Conservation (phyloP, 2,797 vertebrate species). For the Trachops cirrhosus region DNA sequence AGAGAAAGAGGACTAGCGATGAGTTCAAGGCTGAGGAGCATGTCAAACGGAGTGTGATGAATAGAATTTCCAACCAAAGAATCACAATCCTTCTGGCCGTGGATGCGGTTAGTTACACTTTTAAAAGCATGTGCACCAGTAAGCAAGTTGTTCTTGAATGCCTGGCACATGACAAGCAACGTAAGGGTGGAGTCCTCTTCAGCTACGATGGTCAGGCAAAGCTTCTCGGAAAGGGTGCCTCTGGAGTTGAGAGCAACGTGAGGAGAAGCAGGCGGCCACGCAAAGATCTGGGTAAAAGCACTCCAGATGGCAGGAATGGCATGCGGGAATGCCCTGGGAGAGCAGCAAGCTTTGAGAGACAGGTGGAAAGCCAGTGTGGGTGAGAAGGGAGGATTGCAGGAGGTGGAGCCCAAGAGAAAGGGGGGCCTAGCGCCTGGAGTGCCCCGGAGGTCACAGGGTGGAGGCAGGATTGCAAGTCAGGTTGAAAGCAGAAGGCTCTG, state of each 20-base stretch:
- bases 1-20: not conserved
- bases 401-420: not conserved
- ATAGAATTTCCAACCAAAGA: constrained; percentile 25
- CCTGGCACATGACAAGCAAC: not conserved
- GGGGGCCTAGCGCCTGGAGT: not conserved
- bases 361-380: not conserved
- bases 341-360: not conserved
- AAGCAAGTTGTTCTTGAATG: not conserved
- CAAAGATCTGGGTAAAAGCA: not conserved
- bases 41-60: constrained; percentile 7
- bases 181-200: not conserved
- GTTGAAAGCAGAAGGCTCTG: not conserved
- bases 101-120: not conserved
- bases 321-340: not conserved
- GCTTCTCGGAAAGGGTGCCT: not conserved
- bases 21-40: constrained; percentile 42
- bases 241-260: not conserved
- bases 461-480: not conserved
- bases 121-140: not conserved
- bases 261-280: not conserved
- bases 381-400: not conserved
- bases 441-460: not conserved
- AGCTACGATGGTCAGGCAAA: not conserved
- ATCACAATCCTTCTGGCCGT: constrained; percentile 12
- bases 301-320: not conserved